phyloP scores from a whole-genome alignment of 1,140 invertebrate genomes.

The Anoplolepis gracilipes region DNA sequence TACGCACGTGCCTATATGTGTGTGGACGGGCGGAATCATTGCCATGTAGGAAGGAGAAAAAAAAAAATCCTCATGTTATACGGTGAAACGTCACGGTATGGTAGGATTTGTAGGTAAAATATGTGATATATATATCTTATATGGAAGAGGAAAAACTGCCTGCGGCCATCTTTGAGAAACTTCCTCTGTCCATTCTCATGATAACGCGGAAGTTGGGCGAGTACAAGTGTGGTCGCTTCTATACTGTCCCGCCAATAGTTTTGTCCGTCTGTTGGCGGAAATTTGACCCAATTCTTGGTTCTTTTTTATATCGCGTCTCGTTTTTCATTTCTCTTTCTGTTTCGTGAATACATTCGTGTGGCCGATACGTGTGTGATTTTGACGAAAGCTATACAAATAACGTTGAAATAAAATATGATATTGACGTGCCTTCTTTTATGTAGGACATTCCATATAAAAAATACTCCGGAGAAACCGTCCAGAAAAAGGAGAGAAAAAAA shows the following conservation, averaged over 20 bases:
- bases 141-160: constrained; percentile 62
- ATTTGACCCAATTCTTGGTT: constrained; percentile 41
- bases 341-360: background rate
- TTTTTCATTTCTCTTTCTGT: background rate
- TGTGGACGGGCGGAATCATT: constrained; percentile 33
- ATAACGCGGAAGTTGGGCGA: constrained; percentile 64
- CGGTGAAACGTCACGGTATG: constrained; percentile 52
- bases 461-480: background rate
- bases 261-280: background rate
- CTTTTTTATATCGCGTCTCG: background rate
- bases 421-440: constrained; percentile 13
- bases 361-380: constrained; percentile 8
- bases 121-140: constrained; percentile 72
- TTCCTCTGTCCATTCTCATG: constrained; percentile 39
- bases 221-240: constrained; percentile 26
- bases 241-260: background rate
- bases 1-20: background rate
- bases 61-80: constrained; percentile 46
- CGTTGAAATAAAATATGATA: background rate
- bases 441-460: background rate
- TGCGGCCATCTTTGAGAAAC: constrained; percentile 65
- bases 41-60: constrained; percentile 63
- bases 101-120: constrained; percentile 73
- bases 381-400: background rate
- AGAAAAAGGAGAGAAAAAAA: background rate